Base-by-base conservation (phyloP, 92 coral and sea anemone genomes). In the Heteractis magnifica region DNA sequence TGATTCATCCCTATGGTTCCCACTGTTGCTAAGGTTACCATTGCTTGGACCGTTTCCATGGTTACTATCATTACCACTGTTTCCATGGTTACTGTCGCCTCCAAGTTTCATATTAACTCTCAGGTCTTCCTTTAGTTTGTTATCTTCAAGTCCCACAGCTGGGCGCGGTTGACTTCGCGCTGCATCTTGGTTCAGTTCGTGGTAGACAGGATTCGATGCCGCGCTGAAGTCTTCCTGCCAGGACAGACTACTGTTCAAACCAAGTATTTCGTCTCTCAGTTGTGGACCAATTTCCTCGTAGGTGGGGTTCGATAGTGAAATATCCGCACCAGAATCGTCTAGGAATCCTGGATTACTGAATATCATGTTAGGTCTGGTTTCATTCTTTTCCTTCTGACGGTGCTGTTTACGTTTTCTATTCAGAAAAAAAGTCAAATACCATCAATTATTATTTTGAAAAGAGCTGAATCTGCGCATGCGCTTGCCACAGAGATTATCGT, bases 271-370 rank as follows among this genome's bases (percentile, higher is more conserved):
- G 56, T 58, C 72, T 14, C 60, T 52, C 41, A 76, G 56, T 11
- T 79, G 55, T 20, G 71, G 20, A 23, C 58, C 56, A 10, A 79
- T 51, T 44, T 79, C 75, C 50, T 78, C 82, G 82, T 78, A 78
- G n/a, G 82, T 78, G 12, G 73, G 75, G 23, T 48, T 65, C n/a
- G 53, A 48, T 49, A 77, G 23, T 49, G 49, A 76, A 2, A 12
- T n/a, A 12, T 60, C 72, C 41, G 48, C 23, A 4, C 56, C 73
- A 7, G 44, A 48, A 8, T 68, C 73, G 4, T 68, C 73, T 68
- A 10, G 44, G 73, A 68, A 68, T 5, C 73, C 73, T 8, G 73
- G 73, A 48, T 68, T 68, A 13, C 49, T 26, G 73, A 68, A 68
- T 68, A 48, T 68, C 10, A 26, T 50, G 49, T 68, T 20, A 0